Evolutionary conservation across 37 sponge, comb jelly and placozoan species (phyloP).

Genomic region (Hexactinellida sp.): DNA sequence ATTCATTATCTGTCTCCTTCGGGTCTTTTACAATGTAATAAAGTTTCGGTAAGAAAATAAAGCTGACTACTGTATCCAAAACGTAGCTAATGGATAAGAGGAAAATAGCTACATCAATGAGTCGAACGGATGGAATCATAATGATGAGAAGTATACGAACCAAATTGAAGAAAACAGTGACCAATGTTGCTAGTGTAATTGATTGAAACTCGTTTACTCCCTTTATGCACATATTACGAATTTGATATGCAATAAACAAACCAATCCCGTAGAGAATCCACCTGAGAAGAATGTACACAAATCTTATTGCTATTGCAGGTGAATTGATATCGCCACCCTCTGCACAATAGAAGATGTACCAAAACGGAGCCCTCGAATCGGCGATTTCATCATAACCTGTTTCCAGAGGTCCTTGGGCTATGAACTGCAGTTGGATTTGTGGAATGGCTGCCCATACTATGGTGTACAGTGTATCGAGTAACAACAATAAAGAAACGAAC

Average conservation of each 20-base stretch:
- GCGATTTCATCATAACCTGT: background rate
- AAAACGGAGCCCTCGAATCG: background rate
- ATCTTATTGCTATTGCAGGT: background rate
- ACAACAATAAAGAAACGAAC: background rate
- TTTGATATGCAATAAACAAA: background rate
- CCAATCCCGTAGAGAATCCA: background rate
- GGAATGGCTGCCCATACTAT: background rate
- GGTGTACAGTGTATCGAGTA: background rate
- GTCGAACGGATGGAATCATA: background rate
- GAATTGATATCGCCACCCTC: background rate
- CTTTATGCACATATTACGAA: background rate
- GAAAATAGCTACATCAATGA: background rate
- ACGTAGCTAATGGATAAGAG: background rate
- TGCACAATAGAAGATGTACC: conserved; percentile 12
- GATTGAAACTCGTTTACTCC: background rate
- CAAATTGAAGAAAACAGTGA: background rate
- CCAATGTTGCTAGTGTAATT: background rate
- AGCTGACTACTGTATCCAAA: background rate
- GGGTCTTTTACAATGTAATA: background rate
- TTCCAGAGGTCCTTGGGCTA: background rate
- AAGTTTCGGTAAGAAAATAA: background rate
- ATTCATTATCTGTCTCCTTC: background rate
- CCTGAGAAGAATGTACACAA: background rate
- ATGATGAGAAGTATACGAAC: conserved; percentile 8
- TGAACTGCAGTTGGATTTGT: background rate